Evolutionary conservation across 2,888 invertebrate species (phyloP).

Genomic region (Oscheius sp.): DNA sequence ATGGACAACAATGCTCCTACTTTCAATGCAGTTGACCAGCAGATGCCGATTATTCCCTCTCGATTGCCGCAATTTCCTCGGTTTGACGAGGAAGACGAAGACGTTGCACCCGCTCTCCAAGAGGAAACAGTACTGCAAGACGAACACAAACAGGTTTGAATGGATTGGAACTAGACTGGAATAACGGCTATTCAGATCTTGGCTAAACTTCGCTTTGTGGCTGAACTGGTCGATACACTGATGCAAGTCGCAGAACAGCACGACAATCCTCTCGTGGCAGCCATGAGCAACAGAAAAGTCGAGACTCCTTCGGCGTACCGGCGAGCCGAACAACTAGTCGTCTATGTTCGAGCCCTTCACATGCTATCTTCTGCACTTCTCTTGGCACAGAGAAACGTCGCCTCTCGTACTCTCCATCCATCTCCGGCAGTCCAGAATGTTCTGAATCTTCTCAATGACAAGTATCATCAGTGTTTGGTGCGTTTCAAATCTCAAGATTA

Average conservation of each 20-base stretch:
- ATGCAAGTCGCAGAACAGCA: constrained; percentile 80
- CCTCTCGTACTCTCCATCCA: constrained; percentile 82
- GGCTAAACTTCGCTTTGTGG: constrained; percentile 94
- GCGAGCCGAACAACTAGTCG: constrained; percentile 85
- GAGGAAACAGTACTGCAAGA: constrained; percentile 92
- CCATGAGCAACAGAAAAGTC: constrained; percentile 44
- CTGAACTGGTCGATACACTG: constrained; percentile 93
- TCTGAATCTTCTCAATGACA: constrained; percentile 88
- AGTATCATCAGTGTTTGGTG: constrained; percentile 88
- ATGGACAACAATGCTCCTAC: constrained; percentile 32
- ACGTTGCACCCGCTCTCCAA: constrained; percentile 85
- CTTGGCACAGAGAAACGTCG: constrained; percentile 72
- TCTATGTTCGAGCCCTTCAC: constrained; percentile 90
- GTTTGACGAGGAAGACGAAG: constrained; percentile 43
- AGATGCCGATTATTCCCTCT: constrained; percentile 19
- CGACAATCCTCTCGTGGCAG: constrained; percentile 74
- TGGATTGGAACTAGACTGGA: neutral
- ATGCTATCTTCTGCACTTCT: constrained; percentile 93
- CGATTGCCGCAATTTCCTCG: constrained; percentile 30
- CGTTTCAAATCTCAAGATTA: constrained; percentile 78
- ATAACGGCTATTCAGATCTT: constrained; percentile 75
- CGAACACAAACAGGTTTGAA: constrained; percentile 64
- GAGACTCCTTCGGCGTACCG: constrained; percentile 74
- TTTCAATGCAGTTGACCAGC: constrained; percentile 16
- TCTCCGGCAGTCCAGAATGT: constrained; percentile 86